Conservation (phyloP, 2,888 invertebrate genomes). For the Ligdia adustata region DNA sequence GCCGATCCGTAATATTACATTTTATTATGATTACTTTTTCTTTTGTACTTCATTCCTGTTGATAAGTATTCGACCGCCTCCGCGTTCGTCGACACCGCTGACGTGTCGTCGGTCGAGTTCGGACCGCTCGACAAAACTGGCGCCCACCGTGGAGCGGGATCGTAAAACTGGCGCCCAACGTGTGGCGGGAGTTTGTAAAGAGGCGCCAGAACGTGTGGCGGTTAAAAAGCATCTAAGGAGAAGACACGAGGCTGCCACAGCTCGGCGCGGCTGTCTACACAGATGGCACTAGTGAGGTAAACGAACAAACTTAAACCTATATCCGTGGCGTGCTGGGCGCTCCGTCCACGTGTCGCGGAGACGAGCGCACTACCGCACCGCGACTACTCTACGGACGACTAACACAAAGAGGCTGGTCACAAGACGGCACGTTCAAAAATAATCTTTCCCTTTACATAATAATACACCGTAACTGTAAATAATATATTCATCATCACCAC, state of each 20-base stretch:
- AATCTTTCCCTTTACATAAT: conserved; percentile 45
- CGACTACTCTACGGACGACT: conserved; percentile 36
- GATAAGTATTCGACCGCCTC: conserved; percentile 56
- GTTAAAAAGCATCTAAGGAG: conserved; percentile 6
- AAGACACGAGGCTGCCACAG: conserved; percentile 17
- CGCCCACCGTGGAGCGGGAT: conserved; percentile 27
- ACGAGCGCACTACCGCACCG: background rate
- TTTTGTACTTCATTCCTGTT: conserved; percentile 74
- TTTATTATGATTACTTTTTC: conserved; percentile 66
- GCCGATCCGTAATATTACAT: conserved; percentile 68
- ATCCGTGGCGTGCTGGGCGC: conserved; percentile 40
- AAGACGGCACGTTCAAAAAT: conserved; percentile 43
- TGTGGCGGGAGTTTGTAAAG: conserved; percentile 31
- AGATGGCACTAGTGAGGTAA: conserved; percentile 79
- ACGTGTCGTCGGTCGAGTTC: conserved; percentile 17
- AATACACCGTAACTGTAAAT: conserved; percentile 74
- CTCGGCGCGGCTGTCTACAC: conserved; percentile 33
- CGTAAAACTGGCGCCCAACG: conserved; percentile 27
- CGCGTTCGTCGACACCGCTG: conserved; percentile 24
- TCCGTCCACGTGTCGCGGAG: conserved; percentile 51
- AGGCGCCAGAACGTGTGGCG: conserved; percentile 28
- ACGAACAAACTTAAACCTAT: conserved; percentile 68
- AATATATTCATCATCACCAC: conserved; percentile 53
- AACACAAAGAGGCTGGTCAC: conserved; percentile 33
- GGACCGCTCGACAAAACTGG: conserved; percentile 27